Evolutionary conservation across 2,888 invertebrate species (phyloP), one percentile per base, ranked within the genome.

Genomic region (Nephrotoma flavescens): DNA sequence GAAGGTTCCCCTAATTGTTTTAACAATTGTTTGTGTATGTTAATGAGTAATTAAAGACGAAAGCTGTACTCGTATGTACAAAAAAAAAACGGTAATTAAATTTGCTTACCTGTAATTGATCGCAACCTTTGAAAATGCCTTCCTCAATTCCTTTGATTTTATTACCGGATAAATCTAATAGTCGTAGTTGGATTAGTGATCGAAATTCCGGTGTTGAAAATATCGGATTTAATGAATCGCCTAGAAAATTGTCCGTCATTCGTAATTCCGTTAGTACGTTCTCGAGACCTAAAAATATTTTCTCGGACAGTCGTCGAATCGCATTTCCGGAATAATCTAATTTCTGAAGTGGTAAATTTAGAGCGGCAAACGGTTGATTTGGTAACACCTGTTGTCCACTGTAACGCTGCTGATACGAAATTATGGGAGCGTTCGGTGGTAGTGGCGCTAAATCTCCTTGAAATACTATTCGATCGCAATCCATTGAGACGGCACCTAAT

Each of bases 151-250:
- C 95, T 89, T 95, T 94, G 86, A 98, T 95, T 87, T 94, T 94
- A 90, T 98, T 98, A 7, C 95, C 95, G 86, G 96, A 95, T 83
- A 98, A 92, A 90, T 97, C 97, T 87, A 98, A 91, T 52, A 95
- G 91, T 89, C 94, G 94, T 87, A 97, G 92, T 87, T 95, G 94
- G 4, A 93, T 94, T 88, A 97, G 91, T 15, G 95, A 95, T 89
- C 96, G 96, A 88, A 97, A 95, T 91, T 97, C 97, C 44, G 95
- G 95, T 83, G 96, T 96, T 31, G 97, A 96, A 91, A 97, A 97
- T 88, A 97, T 97, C 0, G 97, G 97, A 91, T 97, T 97, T 42
- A 97, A 92, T 89, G 96, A 96, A 90, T 97, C 97, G 0, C 97
- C 97, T 42, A 98, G 93, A n/a, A 96, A 92, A 90, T 98, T 98